Evolutionary conservation across 2,888 invertebrate species (phyloP), one percentile per base, ranked within the genome.

Genomic region (Euproctis similis): DNA sequence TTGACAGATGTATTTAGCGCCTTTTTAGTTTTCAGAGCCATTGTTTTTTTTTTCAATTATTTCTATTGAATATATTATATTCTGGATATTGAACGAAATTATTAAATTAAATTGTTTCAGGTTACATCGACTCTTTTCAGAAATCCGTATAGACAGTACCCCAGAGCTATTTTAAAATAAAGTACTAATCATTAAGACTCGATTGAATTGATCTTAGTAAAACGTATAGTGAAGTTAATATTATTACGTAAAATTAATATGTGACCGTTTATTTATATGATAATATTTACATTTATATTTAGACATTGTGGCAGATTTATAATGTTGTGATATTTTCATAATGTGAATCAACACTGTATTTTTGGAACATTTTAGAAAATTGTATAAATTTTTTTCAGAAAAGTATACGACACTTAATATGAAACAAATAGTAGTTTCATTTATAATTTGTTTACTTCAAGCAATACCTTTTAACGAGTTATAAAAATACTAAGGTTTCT

Each of bases 301-400:
- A 76, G 70, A 56, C 60, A 47, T 73, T 76, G 76, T 77, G 77
- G 76, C 70, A 64, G 72, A 74, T 80, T 76, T 80, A 69, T 72
- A 66, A 76, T 74, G 65, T 71, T 68, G 69, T 76, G 65, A 73
- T 78, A 74, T 78, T 77, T 70, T 73, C 72, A 69, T 77, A 72
- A 69, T 74, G 75, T 75, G 69, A 71, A 70, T 77, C 67, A 74
- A 70, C 63, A 59, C 69, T 75, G 74, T 74, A 71, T 71, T 72
- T 70, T 73, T 77, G 64, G 69, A 70, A 69, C 65, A 64, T 74
- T 70, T 82, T 77, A 69, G 62, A 72, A 67, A 66, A 65, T 61
- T 76, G 68, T 78, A 72, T 72, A 33, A 76, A 76, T 71, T 75
- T 73, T n/a, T 81, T 80, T 80, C 73, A 59, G 72, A 76, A 61